Evolutionary conservation across 2,797 vertebrate genomes (phyloP), one percentile per base, ranked within the genome.

Genomic region (Melanotaenia boesemani): DNA sequence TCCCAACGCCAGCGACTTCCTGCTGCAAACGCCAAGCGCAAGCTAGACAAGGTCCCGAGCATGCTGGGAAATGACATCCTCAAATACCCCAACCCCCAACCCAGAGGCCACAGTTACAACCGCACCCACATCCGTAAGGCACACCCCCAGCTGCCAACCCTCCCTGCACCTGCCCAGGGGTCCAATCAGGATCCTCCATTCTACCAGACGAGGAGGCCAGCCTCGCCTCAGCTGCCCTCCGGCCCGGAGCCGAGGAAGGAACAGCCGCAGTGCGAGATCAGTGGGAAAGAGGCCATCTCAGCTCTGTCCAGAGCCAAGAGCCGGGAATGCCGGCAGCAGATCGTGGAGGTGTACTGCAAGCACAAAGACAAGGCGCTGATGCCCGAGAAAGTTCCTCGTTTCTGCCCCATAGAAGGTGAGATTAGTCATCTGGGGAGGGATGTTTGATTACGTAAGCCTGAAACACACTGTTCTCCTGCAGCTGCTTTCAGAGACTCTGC

Each of bases 201-300:
- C 48, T 36, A 62, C 50, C 83, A 72, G 48, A 56, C 28, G 15
- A 88, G 67, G 57, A 80, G 71, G 57, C 18, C 65, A 0, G 62
- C 50, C 9, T 71, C 50, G 3, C 66, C 71, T 2, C 59, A 63
- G 37, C 82, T 88, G 44, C 89, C 91, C 5, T 89, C 95, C 0
- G 93, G 95, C 30, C 66, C 88, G 55, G 95, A 91, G n/a, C 86
- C 93, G 0, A 96, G 26, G 73, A 88, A 96, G 59, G 95, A 95
- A 5, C 89, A 85, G 0, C 94, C 93, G 1, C 95, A 93, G 89
- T 99, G 98, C 0, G 98, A 98, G 90, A 95, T 99, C 82, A 95
- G 94, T 0, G 97, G 97, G 78, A 99, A 99, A 75, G 98, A 99
- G 81, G 97, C 96, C 0, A 95, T 99, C 63, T 99, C 97, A 0